Evolutionary conservation across 2,113 vertebrate genomes (phyloP).

Genomic region (Callorhinus ursinus): DNA sequence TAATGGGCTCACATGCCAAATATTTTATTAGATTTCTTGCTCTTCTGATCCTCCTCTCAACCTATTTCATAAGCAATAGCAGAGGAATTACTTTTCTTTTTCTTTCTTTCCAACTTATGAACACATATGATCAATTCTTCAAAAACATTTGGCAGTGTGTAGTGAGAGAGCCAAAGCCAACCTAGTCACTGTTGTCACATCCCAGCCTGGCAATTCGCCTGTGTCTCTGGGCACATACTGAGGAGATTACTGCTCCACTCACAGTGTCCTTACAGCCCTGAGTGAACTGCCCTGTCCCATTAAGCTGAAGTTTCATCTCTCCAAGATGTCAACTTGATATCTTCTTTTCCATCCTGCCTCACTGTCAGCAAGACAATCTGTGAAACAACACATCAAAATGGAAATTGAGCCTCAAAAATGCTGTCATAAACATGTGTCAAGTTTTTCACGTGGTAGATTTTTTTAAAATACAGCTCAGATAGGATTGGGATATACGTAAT

Average conservation of each 20-base stretch:
- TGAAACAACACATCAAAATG: constrained; percentile 78
- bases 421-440: constrained; percentile 75
- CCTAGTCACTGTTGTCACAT: not conserved
- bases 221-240: constrained; percentile 43
- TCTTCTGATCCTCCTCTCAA: constrained; percentile 20
- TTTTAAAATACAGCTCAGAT: constrained; percentile 68
- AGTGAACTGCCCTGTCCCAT: constrained; percentile 64
- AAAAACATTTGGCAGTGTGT: not conserved
- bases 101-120: constrained; percentile 24
- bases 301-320: constrained; percentile 77
- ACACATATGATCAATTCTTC: not conserved
- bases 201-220: constrained; percentile 65
- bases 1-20: not conserved
- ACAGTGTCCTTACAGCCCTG: constrained; percentile 51
- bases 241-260: constrained; percentile 75
- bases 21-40: constrained; percentile 29
- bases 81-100: not conserved
- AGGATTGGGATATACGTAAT: rapidly evolving
- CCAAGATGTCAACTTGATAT: constrained; percentile 79
- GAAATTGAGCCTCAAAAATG: constrained; percentile 81
- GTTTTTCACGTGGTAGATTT: constrained; percentile 65
- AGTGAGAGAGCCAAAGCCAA: constrained; percentile 22
- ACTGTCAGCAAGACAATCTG: constrained; percentile 74
- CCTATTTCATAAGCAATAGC: not conserved
- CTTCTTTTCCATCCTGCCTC: constrained; percentile 57